A percentile compares a stretch with the other conserved stretches of the same genome.
Evolutionary conservation across 2,797 vertebrate genomes (phyloP).

Genomic region (Potorous gilbertii): DNA sequence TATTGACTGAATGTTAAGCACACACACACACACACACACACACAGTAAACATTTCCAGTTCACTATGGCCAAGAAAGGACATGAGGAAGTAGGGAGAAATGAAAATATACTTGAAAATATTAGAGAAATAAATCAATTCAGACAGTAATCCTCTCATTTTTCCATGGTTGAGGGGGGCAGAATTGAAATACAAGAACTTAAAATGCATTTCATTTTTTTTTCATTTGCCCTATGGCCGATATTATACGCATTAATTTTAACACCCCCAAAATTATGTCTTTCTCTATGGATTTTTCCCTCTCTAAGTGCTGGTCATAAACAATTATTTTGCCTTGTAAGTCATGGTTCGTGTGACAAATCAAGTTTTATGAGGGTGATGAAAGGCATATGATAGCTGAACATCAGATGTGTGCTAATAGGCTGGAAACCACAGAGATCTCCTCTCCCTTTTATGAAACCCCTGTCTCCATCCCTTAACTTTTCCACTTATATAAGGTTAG

Average conservation of each 20-base stretch:
- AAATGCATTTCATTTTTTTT: neutral
- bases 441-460: neutral
- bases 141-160: neutral
- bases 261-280: neutral
- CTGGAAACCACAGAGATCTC: neutral
- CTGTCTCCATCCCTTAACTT: neutral
- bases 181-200: neutral
- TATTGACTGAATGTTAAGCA: neutral
- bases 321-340: constrained; percentile 48
- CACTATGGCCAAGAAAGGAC: neutral
- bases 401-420: constrained; percentile 18
- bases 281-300: constrained; percentile 2
- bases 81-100: neutral
- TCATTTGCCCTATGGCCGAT: neutral
- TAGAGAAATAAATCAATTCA: neutral
- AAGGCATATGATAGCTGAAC: constrained; percentile 26
- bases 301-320: neutral
- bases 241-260: neutral
- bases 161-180: neutral
- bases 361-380: neutral
- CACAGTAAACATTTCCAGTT: neutral
- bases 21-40: too few relatives aligned
- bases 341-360: neutral
- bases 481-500: neutral
- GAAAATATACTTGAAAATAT: neutral